Percentiles rank a stretch among this genome's conserved stretches.
These are phyloP conservation scores for Brevimyrus niger DNA, from an alignment of 2,113 vertebrate species.

Conservation along the genomic window DNA sequence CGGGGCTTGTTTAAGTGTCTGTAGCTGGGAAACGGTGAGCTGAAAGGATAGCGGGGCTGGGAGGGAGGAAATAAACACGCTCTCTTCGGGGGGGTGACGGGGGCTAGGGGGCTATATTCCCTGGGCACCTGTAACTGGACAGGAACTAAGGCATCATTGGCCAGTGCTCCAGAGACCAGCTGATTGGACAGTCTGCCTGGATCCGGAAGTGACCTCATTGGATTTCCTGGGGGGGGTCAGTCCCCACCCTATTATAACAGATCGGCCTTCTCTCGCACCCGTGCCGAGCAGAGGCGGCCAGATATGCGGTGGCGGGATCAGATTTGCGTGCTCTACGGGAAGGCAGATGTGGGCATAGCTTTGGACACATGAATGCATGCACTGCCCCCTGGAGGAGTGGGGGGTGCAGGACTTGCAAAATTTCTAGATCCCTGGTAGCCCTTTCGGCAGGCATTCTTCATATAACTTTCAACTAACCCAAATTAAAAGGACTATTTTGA, in stretches of 20 bases:
- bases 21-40: conserved; percentile 36
- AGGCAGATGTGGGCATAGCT: neutral
- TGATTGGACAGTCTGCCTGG: conserved; percentile 85
- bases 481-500: neutral
- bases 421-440: neutral
- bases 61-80: neutral
- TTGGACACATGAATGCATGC: neutral
- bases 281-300: conserved; percentile 74
- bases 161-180: conserved; percentile 71
- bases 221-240: neutral
- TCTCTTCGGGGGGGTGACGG: neutral
- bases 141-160: conserved; percentile 74
- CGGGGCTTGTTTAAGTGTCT: conserved; percentile 65
- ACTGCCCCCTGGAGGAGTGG: neutral
- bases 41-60: conserved; percentile 54
- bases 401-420: neutral
- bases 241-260: too few species aligned
- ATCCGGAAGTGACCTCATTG: conserved; percentile 87
- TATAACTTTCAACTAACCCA: neutral
- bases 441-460: neutral
- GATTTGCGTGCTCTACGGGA: neutral
- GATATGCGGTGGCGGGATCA: neutral
- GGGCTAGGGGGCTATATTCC: conserved; percentile 56
- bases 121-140: conserved; percentile 91
- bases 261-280: conserved; percentile 66